Evolutionary conservation across 2,888 invertebrate species (phyloP), one percentile per base, ranked within the genome.

Genomic region (Sinopyrophorus schimmeli): DNA sequence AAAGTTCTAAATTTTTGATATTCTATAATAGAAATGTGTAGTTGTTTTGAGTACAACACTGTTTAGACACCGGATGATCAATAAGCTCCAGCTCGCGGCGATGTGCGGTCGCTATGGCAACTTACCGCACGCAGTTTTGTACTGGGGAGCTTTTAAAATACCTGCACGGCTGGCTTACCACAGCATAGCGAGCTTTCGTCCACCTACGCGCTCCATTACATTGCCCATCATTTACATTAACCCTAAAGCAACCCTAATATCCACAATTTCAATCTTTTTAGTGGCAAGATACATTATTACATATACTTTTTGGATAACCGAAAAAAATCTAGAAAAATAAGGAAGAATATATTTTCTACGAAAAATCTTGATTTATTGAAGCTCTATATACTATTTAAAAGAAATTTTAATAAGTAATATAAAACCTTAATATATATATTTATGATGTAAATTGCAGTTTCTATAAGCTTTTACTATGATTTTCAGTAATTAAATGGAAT

Each of bases 21-120:
- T 40, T 23, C 16, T 37, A 18, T 20, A 47, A 38, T 30, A 43
- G 42, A 17, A 49, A 49, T 47, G 37, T 53, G 53, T 49, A 48
- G 44, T 50, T 54, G 49, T 53, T 54, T 46, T 54, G 53, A 53
- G 53, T 53, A 50, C 53, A 55, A 43, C 48, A 47, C 50, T 54
- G 54, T 54, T 51, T 50, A 50, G 54, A 50, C 50, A 49, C 56
- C 57, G 58, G 56, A 58, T 64, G 64, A 65, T 65, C 65, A 65
- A 65, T 65, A 65, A 65, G 63, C 63, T 60, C 57, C 50, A 59
- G 61, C 62, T 60, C 57, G 61, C 61, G 63, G 62, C 61, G 61
- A 61, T 63, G 63, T 62, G 62, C 57, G 61, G 65, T 64, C 56
- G 61, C 61, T 63, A 66, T 65, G 64, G 65, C 61, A 67, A 66